Conservation (phyloP, 2,113 vertebrate species). For the Anolis carolinensis region DNA sequence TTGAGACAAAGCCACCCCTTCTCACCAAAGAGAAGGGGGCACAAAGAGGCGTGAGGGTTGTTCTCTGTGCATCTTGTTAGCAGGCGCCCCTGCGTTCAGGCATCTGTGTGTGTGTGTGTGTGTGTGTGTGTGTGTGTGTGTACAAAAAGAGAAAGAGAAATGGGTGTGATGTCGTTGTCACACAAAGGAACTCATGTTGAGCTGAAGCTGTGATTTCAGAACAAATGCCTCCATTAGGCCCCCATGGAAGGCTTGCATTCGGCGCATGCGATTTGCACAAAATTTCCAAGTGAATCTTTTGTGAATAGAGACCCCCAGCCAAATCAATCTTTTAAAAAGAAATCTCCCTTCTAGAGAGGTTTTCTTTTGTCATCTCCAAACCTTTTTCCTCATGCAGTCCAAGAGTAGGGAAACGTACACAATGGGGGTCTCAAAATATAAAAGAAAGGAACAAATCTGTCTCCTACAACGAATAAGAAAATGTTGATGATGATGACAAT, state of each 20-base stretch:
- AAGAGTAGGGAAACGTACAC: constrained; percentile 54
- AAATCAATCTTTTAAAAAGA: constrained; percentile 68
- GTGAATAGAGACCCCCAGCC: constrained; percentile 53
- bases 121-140: neutral
- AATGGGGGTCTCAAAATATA: neutral
- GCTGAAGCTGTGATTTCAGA: constrained; percentile 69
- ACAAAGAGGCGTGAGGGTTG: constrained; percentile 48
- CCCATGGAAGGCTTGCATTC: constrained; percentile 58
- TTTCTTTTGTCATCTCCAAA: constrained; percentile 17
- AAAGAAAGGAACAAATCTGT: neutral
- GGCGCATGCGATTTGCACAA: constrained; percentile 59
- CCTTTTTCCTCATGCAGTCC: constrained; percentile 21
- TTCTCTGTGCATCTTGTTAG: constrained; percentile 51
- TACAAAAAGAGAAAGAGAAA: constrained; percentile 29
- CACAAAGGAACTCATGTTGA: constrained; percentile 73
- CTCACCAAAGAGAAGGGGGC: constrained; percentile 47
- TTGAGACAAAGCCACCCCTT: constrained; percentile 30
- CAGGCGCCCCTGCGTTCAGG: constrained; percentile 59
- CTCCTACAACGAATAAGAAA: neutral
- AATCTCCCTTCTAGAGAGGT: constrained; percentile 27
- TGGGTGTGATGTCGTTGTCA: constrained; percentile 60
- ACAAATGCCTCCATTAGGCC: constrained; percentile 67
- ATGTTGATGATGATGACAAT: too few relatives aligned
- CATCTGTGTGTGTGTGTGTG: constrained; percentile 5
- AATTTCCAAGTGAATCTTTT: constrained; percentile 70